Evolutionary conservation across 2,797 vertebrate genomes (phyloP).

Genomic region (Delichon dasypus): DNA sequence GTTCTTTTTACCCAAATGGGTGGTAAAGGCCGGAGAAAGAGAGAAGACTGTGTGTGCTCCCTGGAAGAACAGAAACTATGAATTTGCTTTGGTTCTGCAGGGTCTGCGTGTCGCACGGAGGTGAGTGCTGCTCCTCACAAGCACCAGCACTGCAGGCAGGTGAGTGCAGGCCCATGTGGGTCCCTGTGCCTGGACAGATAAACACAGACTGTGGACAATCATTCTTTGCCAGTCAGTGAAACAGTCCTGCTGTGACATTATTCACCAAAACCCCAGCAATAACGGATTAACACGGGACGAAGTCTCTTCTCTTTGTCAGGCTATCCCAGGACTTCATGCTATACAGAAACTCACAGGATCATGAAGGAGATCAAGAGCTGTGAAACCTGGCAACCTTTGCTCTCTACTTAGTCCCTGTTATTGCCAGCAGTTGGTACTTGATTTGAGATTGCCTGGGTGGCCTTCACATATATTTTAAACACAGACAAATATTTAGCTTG

Average conservation of each 20-base stretch:
- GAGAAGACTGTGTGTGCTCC: not conserved
- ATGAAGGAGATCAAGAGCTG: not conserved
- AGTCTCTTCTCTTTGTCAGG: not conserved
- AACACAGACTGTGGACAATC: not conserved
- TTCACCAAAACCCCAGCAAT: not conserved
- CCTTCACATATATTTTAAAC: conserved; percentile 7
- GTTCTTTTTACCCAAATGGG: not conserved
- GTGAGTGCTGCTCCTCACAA: not conserved
- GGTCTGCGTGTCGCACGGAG: accelerated
- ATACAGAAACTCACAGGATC: not conserved
- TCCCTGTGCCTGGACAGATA: not conserved
- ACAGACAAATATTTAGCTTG: not conserved
- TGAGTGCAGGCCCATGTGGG: accelerated
- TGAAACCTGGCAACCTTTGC: not conserved
- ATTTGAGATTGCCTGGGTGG: not conserved
- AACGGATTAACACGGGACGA: not conserved
- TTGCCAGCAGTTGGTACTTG: not conserved
- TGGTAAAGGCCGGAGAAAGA: not conserved
- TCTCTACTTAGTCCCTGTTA: not conserved
- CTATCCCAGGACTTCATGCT: not conserved
- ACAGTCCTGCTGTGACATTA: not conserved
- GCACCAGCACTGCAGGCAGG: not conserved
- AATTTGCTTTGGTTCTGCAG: not conserved
- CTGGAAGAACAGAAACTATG: not conserved
- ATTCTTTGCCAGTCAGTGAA: not conserved